These are phyloP conservation scores for Zoanthus sociatus DNA, from an alignment of 92 coral and sea anemone genomes.

Conservation along the genomic window DNA sequence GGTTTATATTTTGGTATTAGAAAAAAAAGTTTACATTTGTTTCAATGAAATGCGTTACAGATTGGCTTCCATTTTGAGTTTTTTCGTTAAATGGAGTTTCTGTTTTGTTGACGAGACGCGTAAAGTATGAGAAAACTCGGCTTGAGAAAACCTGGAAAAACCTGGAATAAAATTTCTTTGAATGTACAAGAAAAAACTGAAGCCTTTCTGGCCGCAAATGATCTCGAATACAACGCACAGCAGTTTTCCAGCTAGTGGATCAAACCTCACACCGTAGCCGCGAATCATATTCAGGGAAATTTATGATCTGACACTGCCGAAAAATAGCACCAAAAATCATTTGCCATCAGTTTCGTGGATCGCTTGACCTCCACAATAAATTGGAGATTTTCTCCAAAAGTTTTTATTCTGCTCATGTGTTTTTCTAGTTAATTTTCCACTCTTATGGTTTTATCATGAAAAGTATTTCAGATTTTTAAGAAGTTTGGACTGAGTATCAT, in stretches of 20 bases:
- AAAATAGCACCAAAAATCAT: background rate
- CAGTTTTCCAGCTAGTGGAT: background rate
- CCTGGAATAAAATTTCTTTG: background rate
- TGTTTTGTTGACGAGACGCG: slow-evolving; percentile 22
- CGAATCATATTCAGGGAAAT: background rate
- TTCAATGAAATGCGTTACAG: slow-evolving; percentile 22
- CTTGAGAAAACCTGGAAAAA: background rate
- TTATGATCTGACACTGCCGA: background rate
- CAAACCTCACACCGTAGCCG: background rate
- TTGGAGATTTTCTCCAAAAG: slow-evolving; percentile 4
- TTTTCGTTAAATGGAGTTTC: slow-evolving; percentile 42
- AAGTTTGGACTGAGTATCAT: background rate
- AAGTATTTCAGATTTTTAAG: background rate
- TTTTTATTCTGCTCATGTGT: background rate
- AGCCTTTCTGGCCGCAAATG: slow-evolving; percentile 28
- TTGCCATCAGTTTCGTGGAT: background rate
- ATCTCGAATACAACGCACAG: too few relatives aligned
- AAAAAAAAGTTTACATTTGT: slow-evolving; percentile 22
- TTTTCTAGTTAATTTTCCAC: background rate
- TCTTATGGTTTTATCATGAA: slow-evolving; percentile 3
- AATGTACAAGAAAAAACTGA: slow-evolving; percentile 54
- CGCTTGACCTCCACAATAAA: slow-evolving; percentile 12
- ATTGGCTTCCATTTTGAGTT: slow-evolving; percentile 36
- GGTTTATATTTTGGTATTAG: slow-evolving; percentile 9
- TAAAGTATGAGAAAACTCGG: background rate